Evolutionary conservation across 2,113 vertebrate genomes (phyloP).

Genomic region (Panthera uncia): DNA sequence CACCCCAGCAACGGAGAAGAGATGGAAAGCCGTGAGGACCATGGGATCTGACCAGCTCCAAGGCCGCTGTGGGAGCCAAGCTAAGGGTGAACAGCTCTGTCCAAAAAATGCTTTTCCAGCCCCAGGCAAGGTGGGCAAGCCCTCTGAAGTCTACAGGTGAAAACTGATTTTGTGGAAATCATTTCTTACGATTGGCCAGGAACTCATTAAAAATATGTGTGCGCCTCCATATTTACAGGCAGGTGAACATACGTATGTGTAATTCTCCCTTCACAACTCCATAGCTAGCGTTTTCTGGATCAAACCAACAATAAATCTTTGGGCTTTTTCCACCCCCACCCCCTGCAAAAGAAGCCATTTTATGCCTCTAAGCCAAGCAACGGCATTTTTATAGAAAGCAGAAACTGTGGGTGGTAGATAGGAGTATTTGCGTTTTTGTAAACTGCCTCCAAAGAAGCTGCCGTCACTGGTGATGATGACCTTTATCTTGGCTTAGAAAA

Average conservation of each 20-base stretch:
- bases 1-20: background rate
- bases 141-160: background rate
- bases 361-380: background rate
- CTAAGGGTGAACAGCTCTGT: fast-evolving
- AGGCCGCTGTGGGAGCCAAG: fast-evolving
- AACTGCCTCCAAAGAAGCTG: background rate
- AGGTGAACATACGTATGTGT: fast-evolving
- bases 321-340: background rate
- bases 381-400: slow-evolving; percentile 3
- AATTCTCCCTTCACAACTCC: background rate
- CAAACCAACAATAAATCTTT: background rate
- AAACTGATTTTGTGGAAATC: background rate
- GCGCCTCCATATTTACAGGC: background rate
- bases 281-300: background rate
- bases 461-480: background rate
- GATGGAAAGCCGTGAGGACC: fast-evolving
- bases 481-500: background rate
- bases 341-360: background rate
- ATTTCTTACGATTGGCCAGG: background rate
- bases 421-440: background rate
- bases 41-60: background rate
- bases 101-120: fast-evolving
- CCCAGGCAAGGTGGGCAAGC: background rate
- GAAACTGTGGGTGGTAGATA: background rate
- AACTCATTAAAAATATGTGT: background rate